A percentile compares a stretch with the other conserved stretches of the same genome.
phyloP scores from a whole-genome alignment of 2,888 invertebrate genomes.

The Zhengitettix transpicula region DNA sequence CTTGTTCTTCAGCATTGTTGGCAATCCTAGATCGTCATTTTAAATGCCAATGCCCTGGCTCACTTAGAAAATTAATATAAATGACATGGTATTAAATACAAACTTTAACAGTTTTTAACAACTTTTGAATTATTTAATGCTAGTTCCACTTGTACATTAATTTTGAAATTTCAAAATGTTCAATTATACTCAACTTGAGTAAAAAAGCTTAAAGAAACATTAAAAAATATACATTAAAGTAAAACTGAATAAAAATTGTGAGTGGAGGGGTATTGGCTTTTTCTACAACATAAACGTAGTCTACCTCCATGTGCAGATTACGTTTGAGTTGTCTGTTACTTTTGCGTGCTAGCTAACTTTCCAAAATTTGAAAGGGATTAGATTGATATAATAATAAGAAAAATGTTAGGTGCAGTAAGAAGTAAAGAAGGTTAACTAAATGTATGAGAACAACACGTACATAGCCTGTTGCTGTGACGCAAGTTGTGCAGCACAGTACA shows the following conservation, averaged over 20 bases:
- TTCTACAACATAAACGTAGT: background rate
- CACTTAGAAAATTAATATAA: conserved; percentile 18
- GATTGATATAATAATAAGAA: background rate
- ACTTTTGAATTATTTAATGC: no score
- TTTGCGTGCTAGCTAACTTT: background rate
- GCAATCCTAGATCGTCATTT: conserved; percentile 6
- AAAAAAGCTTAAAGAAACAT: no score
- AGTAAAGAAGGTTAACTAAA: background rate
- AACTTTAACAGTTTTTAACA: no score
- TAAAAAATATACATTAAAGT: background rate
- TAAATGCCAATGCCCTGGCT: conserved; percentile 83
- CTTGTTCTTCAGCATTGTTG: conserved; percentile 2
- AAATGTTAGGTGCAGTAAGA: background rate
- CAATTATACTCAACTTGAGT: no score
- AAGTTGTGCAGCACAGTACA: conserved; percentile 82
- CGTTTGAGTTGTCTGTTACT: background rate
- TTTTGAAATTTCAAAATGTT: no score
- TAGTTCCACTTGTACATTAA: no score
- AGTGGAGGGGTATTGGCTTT: conserved; percentile 1
- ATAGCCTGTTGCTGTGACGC: conserved; percentile 86
- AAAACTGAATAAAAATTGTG: conserved; percentile 1
- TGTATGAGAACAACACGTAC: conserved; percentile 42
- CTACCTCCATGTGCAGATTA: background rate
- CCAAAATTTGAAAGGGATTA: background rate
- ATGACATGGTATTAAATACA: background rate